Conservation (phyloP, 2,797 vertebrate species). For the Sebastes hopkinsi region DNA sequence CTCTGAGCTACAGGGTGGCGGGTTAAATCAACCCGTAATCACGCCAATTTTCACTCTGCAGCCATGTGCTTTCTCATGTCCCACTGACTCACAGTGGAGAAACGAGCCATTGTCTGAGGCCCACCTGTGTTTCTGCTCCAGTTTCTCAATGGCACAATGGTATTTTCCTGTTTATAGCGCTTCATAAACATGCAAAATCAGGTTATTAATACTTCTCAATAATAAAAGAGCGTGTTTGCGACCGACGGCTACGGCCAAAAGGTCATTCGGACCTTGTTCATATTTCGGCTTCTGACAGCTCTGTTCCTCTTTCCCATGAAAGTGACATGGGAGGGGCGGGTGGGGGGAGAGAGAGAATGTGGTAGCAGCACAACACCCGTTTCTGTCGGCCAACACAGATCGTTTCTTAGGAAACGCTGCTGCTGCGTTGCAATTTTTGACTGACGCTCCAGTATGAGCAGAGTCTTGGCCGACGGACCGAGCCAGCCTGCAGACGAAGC, state of each 20-base stretch:
- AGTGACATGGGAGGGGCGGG: background rate
- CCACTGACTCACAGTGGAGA: conserved; percentile 52
- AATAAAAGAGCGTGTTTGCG: conserved; percentile 12
- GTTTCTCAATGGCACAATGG: conserved; percentile 55
- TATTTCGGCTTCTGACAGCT: conserved; percentile 38
- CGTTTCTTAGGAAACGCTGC: conserved; percentile 60
- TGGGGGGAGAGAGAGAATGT: background rate
- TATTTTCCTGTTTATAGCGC: conserved; percentile 61
- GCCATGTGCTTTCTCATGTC: conserved; percentile 56
- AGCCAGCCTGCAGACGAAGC: conserved; percentile 53
- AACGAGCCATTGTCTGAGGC: conserved; percentile 64
- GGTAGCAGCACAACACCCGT: conserved; percentile 28
- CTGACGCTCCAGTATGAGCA: conserved; percentile 62
- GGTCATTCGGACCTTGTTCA: conserved; percentile 65
- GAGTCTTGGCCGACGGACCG: conserved; percentile 28
- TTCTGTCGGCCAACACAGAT: conserved; percentile 65
- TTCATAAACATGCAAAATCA: conserved; percentile 54
- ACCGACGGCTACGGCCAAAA: conserved; percentile 15
- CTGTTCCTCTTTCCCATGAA: conserved; percentile 48
- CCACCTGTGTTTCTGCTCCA: conserved; percentile 66
- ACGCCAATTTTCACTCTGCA: conserved; percentile 48
- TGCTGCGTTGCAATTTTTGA: conserved; percentile 52
- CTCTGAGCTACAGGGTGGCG: conserved; percentile 32
- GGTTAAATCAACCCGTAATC: conserved; percentile 51
- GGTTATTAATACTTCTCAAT: conserved; percentile 44